Evolutionary conservation across 1,140 invertebrate species (phyloP), one percentile per base, ranked within the genome.

Genomic region (Drosophila pectinifera): DNA sequence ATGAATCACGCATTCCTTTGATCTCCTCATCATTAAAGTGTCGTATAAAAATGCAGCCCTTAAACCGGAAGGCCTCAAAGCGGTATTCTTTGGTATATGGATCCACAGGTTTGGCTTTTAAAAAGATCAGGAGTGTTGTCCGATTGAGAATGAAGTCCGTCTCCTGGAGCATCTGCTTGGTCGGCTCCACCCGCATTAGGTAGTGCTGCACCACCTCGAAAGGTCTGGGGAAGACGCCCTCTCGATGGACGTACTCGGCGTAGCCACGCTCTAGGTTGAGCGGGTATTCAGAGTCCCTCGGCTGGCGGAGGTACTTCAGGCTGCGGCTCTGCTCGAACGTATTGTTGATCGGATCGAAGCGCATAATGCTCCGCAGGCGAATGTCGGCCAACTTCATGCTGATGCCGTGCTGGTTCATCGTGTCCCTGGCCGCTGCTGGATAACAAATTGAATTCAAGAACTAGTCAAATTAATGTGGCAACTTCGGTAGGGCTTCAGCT

Each of bases 401-500:
- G 3, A 58, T 58, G 41, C 11, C 2, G 3, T 18, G 14, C 11
- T n/a, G 6, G 5, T 18, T 10, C 2, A 5, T 5, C 34, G 3
- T 36, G 3, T 26, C 22, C 22, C 13, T 16, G 14, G 34, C 11
- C n/a, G 22, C 26, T 34, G 39, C 11, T 64, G 41, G 53, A 3
- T 64, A 46, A 67, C 42, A 65, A 67, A 67, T 67, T 67, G 31
- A 68, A 68, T 72, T 28, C 36, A 5, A 39, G 20, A 72, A 70
- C 42, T 56, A 70, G 70, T 57, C 24, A 48, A 70, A 72, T 70
- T 70, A 69, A 57, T 72, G 41, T 34, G 16, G 28, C 31, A 73
- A 73, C 67, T 73, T 73, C 18, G n/a, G 11, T 49, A 62, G 48
- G 26, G 41, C 56, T 67, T 67, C 24, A 26, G 24, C 41, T 34